phyloP scores from a whole-genome alignment of 2,797 vertebrate genomes.

The Nyctalus aviator region DNA sequence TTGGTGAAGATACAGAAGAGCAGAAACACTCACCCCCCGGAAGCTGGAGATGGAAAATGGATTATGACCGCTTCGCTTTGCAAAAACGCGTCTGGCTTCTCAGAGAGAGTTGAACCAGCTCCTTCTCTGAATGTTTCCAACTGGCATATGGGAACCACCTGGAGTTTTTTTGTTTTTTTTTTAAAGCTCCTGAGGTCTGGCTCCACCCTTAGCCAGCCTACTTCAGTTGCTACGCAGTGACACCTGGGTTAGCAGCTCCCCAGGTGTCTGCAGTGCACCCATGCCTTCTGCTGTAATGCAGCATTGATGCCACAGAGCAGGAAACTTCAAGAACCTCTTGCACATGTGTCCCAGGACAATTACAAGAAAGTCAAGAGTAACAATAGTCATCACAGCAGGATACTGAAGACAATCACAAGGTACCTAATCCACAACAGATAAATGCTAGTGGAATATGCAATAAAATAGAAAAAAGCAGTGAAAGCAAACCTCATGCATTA shows the following conservation, averaged over 20 bases:
- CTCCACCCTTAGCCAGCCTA: not conserved
- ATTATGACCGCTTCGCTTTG: accelerated
- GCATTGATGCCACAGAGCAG: accelerated
- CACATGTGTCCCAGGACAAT: not conserved
- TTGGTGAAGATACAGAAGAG: not conserved
- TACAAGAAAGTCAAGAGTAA: not conserved
- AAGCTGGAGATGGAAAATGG: not conserved
- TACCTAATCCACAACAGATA: not conserved
- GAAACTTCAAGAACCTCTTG: not conserved
- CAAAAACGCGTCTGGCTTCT: not conserved
- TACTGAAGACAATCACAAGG: not conserved
- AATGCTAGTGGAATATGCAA: not conserved
- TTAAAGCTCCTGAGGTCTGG: not conserved
- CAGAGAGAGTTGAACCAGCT: accelerated
- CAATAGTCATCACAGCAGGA: not conserved
- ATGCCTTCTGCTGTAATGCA: no score
- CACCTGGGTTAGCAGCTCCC: not conserved
- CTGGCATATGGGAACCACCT: no score
- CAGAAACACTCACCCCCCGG: not conserved
- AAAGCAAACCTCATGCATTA: not conserved
- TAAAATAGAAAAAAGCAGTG: not conserved
- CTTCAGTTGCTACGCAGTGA: not conserved
- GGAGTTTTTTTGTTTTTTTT: not conserved
- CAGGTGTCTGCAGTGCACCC: not conserved
- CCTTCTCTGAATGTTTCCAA: accelerated